Evolutionary conservation across 2,888 invertebrate genomes (phyloP).

Genomic region (Drosophila affinis): DNA sequence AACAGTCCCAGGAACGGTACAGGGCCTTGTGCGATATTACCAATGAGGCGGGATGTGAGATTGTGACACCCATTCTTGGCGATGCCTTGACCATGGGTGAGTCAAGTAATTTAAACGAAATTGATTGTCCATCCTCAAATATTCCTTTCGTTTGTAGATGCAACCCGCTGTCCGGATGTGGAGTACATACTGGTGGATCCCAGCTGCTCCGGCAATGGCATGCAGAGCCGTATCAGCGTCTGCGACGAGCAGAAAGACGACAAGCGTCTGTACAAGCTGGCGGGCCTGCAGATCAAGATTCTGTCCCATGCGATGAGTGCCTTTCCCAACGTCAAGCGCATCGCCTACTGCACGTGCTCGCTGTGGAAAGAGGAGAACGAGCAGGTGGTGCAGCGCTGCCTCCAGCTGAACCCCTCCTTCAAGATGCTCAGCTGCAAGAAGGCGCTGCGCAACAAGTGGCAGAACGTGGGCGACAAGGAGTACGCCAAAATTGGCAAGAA

Average conservation of each 20-base stretch:
- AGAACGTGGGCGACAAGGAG: slow-evolving; percentile 87
- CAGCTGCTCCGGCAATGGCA: slow-evolving; percentile 97
- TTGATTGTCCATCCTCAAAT: background rate
- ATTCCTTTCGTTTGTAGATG: slow-evolving; percentile 60
- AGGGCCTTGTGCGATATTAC: slow-evolving; percentile 87
- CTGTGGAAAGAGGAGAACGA: slow-evolving; percentile 96
- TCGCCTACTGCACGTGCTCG: slow-evolving; percentile 99
- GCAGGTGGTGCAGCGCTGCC: slow-evolving; percentile 86
- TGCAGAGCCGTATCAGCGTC: slow-evolving; percentile 85
- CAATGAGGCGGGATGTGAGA: slow-evolving; percentile 87
- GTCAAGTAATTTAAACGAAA: background rate
- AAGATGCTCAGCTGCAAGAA: slow-evolving; percentile 87
- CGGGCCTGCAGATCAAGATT: slow-evolving; percentile 92
- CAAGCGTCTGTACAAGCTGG: slow-evolving; percentile 87
- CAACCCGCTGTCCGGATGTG: slow-evolving; percentile 85
- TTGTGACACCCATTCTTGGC: slow-evolving; percentile 87
- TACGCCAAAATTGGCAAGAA: slow-evolving; percentile 88
- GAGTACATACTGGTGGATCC: slow-evolving; percentile 98
- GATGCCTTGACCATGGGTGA: slow-evolving; percentile 89
- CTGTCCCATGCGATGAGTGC: slow-evolving; percentile 92
- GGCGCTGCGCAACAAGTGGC: slow-evolving; percentile 87
- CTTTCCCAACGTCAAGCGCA: slow-evolving; percentile 92
- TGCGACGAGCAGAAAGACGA: slow-evolving; percentile 85
- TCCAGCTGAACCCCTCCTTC: slow-evolving; percentile 85
- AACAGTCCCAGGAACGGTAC: slow-evolving; percentile 88